These are phyloP conservation scores for Coenobita brevimanus DNA, from an alignment of 1,140 invertebrate species.

Conservation along the genomic window DNA sequence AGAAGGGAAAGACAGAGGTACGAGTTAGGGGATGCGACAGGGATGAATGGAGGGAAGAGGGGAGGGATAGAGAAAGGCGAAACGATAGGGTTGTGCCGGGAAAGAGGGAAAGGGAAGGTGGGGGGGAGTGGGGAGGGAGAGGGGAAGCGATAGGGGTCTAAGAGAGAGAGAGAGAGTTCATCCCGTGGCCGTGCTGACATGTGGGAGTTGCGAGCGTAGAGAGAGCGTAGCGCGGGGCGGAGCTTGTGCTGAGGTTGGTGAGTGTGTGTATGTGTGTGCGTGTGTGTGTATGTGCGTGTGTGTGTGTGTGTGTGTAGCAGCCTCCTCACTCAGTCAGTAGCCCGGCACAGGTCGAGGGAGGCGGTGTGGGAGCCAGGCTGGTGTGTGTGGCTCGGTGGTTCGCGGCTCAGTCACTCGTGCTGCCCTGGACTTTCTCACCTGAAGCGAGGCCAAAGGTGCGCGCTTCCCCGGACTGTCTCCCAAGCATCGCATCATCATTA, in stretches of 20 bases:
- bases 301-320: neutral
- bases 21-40: neutral
- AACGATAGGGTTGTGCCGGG: neutral
- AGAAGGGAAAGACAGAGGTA: neutral
- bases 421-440: too few relatives aligned
- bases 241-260: neutral
- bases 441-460: too few relatives aligned
- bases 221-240: constrained; percentile 29
- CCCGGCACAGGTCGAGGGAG: constrained; percentile 17
- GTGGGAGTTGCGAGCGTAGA: constrained; percentile 50
- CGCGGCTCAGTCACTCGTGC: too few relatives aligned
- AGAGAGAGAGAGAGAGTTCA: constrained; percentile 11
- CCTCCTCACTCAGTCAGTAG: constrained; percentile 10
- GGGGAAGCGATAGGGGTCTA: constrained; percentile 3
- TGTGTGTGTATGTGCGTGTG: neutral
- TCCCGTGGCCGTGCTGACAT: constrained; percentile 44
- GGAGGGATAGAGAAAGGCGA: neutral
- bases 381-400: neutral
- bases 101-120: constrained; percentile 6
- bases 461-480: too few relatives aligned
- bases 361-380: neutral
- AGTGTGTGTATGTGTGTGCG: too few relatives aligned
- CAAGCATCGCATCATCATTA: too few relatives aligned
- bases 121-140: neutral
- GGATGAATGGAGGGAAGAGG: too few relatives aligned